phyloP scores from a whole-genome alignment of 2,113 vertebrate species.

The Hylia prasina region DNA sequence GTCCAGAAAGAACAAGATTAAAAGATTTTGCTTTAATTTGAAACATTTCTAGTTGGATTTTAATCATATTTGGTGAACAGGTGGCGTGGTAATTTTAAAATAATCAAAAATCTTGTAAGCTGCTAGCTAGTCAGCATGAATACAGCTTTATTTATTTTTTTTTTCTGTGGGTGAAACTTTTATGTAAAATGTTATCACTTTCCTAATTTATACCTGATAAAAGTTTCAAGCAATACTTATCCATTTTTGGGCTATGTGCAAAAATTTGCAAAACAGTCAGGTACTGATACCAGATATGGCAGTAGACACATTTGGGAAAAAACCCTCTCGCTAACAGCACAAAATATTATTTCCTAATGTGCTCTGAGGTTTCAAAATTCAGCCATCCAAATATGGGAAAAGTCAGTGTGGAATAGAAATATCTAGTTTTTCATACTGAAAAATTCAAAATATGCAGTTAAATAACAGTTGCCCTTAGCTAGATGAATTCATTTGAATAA shows the following conservation, averaged over 20 bases:
- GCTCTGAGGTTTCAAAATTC: conserved; percentile 25
- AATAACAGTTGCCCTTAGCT: conserved; percentile 48
- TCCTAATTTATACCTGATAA: not conserved
- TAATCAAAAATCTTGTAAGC: not conserved
- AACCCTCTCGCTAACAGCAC: not conserved
- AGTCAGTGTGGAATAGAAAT: conserved; percentile 48
- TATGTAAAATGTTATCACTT: not conserved
- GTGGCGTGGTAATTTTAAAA: not conserved
- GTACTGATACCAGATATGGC: not conserved
- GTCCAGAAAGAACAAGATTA: not conserved
- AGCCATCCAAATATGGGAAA: conserved; percentile 10
- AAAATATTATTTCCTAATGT: conserved; percentile 37
- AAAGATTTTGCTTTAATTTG: not conserved
- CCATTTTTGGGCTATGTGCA: not conserved
- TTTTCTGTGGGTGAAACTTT: not conserved
- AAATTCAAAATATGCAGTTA: conserved; percentile 56
- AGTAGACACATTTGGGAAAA: not conserved
- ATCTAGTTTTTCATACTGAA: conserved; percentile 34
- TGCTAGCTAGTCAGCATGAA: not conserved
- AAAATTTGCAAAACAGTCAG: conserved; percentile 1
- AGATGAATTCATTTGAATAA: conserved; percentile 59
- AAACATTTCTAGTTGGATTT: not conserved
- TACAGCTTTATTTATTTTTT: not conserved
- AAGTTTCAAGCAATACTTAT: not conserved
- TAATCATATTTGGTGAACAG: not conserved